Evolutionary conservation across 2,888 invertebrate genomes (phyloP), one percentile per base, ranked within the genome.

Genomic region (Cyclophora albipunctata): DNA sequence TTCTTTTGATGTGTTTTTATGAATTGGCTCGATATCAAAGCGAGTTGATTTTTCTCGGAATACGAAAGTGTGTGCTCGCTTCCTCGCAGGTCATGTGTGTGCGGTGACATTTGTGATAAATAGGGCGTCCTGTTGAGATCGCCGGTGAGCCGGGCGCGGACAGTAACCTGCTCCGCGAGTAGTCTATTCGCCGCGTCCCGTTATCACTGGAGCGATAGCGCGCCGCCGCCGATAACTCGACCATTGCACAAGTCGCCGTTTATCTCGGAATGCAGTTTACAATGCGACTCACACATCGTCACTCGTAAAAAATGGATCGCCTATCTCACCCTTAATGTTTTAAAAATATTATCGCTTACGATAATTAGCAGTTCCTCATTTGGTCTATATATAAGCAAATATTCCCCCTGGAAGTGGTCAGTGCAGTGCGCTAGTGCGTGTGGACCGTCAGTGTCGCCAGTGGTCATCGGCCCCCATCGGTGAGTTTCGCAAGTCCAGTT

Each of bases 401-500:
- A 67, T 64, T 58, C 60, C 59, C 66, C 48, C 49, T 62, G 67
- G 68, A 73, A 67, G 67, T 65, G 65, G 73, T 73, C 62, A 59
- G 60, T 58, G 58, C 60, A 64, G 67, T 69, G 72, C 64, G 65
- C 7, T 60, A 63, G 69, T 64, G 63, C 63, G 69, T 64, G 59
- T 58, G 59, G 67, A 46, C 55, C 58, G 64, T 55, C 68, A 65
- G 71, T 72, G 78, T 74, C 73, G 71, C 67, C 65, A 52, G 68
- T 86, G 87, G 87, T 88, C 87, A 86, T 81, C 86, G 87, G 80
- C 87, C 86, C 64, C 81, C 69, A 70, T 69, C 77, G 83, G 81
- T 84, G 67, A 82, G 85, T 84, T 86, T 84, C 79, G 86, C 84
- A 82, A 86, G 84, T 85, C 84, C 87, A 81, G 87, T 84, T 86